These are phyloP conservation scores for Pseudanteris insignis DNA, from an alignment of 2,888 invertebrate species.

Conservation along the genomic window DNA sequence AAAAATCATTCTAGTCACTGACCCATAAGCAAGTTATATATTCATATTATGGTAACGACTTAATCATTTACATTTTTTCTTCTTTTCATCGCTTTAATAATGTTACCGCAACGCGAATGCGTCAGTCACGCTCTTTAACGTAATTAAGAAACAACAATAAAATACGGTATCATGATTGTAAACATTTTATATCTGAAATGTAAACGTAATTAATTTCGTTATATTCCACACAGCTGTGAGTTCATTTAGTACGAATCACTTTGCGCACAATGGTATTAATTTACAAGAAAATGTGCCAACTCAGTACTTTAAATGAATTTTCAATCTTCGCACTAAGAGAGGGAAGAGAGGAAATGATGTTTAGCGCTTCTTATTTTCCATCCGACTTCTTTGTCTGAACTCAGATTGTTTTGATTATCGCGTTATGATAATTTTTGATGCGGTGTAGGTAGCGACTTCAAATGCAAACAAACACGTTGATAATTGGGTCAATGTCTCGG, in stretches of 20 bases:
- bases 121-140: neutral
- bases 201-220: neutral
- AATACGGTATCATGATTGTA: neutral
- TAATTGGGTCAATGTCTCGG: slow-evolving; percentile 28
- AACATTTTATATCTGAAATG: neutral
- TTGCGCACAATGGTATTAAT: slow-evolving; percentile 1
- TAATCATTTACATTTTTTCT: slow-evolving; percentile 4
- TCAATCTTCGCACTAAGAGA: neutral
- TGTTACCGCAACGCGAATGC: neutral
- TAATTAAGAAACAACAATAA: slow-evolving; percentile 8
- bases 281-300: neutral
- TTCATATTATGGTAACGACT: neutral
- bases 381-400: neutral
- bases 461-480: slow-evolving; percentile 18
- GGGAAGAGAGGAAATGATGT: neutral
- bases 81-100: neutral
- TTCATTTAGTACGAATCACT: neutral
- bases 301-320: neutral
- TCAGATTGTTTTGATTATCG: neutral
- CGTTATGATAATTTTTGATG: slow-evolving; percentile 1
- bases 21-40: slow-evolving; percentile 1
- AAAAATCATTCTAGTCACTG: neutral
- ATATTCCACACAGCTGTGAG: neutral
- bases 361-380: neutral
- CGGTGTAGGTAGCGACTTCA: slow-evolving; percentile 3